Evolutionary conservation across 2,888 invertebrate species (phyloP), one percentile per base, ranked within the genome.

Genomic region (Polydrusus pterygomalis): DNA sequence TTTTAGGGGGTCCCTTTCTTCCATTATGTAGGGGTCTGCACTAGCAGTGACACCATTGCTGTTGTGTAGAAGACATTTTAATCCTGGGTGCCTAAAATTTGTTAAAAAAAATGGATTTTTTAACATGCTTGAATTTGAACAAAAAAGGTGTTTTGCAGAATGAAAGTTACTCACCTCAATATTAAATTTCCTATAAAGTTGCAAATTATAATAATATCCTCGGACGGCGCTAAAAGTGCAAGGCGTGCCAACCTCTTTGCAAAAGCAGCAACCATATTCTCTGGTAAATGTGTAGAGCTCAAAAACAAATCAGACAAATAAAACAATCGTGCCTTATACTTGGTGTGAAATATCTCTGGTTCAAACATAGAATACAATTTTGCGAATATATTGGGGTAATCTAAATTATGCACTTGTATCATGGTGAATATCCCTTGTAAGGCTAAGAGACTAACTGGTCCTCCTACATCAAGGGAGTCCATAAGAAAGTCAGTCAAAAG

Each of bases 281-380:
- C 96, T 0, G 98, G 97, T 77, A 99, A 89, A 89, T 98, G 97
- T 92, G 96, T 96, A 58, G 98, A 99, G 75, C 95, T 94, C 25
- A 99, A 90, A 87, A 99, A 98, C 78, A 97, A 90, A 85, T 98
- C 96, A 0, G 96, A 91, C 74, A 98, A 90, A 83, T 95, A 95
- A 87, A 98, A 94, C 73, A 99, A 92, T 56, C 97, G 91, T 0
- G 95, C 92, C 86, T 96, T 95, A 88, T 96, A 97, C 83, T 96
- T 95, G 11, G 95, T 96, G 83, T 95, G 94, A 87, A 98, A 96
- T 83, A 98, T 93, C 83, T 95, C 94, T 0, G 97, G 95, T 84
- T 96, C 94, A 84, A 97, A 95, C 93, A 99, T 93, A 18, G 94
- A 94, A 89, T 99, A 99, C n/a, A 99, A 90, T 83, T 98, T 97